Conservation (phyloP, 2,113 vertebrate genomes). For the Reinhardtius hippoglossoides region DNA sequence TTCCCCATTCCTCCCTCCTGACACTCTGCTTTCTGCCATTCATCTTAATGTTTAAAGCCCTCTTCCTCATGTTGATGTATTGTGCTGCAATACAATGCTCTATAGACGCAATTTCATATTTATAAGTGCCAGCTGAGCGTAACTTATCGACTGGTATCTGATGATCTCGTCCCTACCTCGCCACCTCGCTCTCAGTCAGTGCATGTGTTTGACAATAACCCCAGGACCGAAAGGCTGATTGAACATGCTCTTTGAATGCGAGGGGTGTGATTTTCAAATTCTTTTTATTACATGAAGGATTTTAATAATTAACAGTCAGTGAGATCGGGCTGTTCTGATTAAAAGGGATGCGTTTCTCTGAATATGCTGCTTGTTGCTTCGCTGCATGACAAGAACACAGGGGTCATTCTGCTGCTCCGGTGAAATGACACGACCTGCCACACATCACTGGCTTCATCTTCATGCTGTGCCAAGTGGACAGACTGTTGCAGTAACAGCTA, state of each 20-base stretch:
- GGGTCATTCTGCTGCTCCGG: constrained; percentile 9
- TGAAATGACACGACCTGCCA: constrained; percentile 20
- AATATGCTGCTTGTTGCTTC: neutral
- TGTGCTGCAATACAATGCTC: constrained; percentile 34
- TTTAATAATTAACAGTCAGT: constrained; percentile 51
- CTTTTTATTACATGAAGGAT: constrained; percentile 25
- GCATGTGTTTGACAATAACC: constrained; percentile 55
- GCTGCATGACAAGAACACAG: constrained; percentile 2
- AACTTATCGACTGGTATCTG: constrained; percentile 70
- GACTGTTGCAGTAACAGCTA: constrained; percentile 3
- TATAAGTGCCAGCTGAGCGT: constrained; percentile 49
- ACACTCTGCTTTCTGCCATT: constrained; percentile 34
- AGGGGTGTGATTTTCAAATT: constrained; percentile 30
- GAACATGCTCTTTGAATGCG: constrained; percentile 51
- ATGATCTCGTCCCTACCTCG: constrained; percentile 22
- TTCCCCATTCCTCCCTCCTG: constrained; percentile 23
- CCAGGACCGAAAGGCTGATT: constrained; percentile 53
- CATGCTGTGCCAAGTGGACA: constrained; percentile 14
- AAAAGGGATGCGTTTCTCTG: constrained; percentile 9
- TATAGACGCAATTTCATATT: constrained; percentile 70
- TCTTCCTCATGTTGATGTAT: constrained; percentile 52
- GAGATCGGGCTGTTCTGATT: constrained; percentile 30
- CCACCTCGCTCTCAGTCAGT: constrained; percentile 42
- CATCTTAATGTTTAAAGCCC: constrained; percentile 66
- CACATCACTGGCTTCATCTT: constrained; percentile 35